phyloP scores from a whole-genome alignment of 2,888 invertebrate species.

The Macrophya annulata region DNA sequence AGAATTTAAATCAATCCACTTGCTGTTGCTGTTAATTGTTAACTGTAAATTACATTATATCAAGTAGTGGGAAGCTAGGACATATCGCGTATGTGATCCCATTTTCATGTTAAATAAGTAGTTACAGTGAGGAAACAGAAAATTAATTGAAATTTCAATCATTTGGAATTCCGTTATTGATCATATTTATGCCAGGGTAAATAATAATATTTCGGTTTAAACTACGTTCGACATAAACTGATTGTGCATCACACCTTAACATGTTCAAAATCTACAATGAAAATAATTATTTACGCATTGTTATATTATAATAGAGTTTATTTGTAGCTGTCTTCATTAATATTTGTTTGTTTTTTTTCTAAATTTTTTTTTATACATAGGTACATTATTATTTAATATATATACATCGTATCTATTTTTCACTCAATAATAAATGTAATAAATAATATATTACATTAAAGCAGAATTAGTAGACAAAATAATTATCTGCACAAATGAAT shows the following conservation, averaged over 20 bases:
- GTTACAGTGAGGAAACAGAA: background rate
- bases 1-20: conserved; percentile 64
- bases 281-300: conserved; percentile 23
- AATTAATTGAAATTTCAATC: background rate
- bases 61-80: background rate
- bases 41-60: background rate
- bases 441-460: conserved; percentile 56
- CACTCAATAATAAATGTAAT: conserved; percentile 55
- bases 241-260: background rate
- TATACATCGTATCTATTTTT: conserved; percentile 63
- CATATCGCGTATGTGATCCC: background rate
- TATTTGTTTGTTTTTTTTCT: conserved; percentile 37
- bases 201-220: background rate
- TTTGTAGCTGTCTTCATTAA: conserved; percentile 68
- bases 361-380: conserved; percentile 67
- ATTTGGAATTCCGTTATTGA: conserved; percentile 1
- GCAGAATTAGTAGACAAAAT: conserved; percentile 43
- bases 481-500: conserved; percentile 40
- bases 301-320: conserved; percentile 71
- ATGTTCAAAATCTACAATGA: background rate
- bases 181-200: background rate
- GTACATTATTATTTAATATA: conserved; percentile 66
- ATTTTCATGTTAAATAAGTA: background rate
- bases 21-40: conserved; percentile 65
- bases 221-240: background rate